Evolutionary conservation across 2,888 invertebrate genomes (phyloP), one percentile per base, ranked within the genome.

Genomic region (Drosophila atripex): DNA sequence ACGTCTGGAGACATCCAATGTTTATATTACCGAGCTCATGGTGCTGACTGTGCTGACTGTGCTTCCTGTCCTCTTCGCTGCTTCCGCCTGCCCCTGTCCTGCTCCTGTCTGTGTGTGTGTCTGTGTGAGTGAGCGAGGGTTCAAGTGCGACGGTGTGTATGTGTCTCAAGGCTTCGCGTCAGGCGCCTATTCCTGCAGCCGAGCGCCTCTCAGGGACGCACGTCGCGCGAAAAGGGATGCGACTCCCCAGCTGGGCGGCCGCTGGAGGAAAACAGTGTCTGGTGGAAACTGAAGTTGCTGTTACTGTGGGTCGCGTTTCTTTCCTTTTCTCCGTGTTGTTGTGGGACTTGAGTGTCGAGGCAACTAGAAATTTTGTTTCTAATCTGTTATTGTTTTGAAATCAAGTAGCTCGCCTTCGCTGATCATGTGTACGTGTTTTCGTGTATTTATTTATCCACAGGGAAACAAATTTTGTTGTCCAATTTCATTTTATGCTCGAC

Each of bases 401-500:
- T 60, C 60, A 52, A 58, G 60, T 49, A 51, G 65, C 65, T 43
- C 35, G 70, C 49, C 59, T 57, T 35, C 23, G 49, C 14, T 5
- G 47, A 38, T 53, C 39, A 43, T 51, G 46, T 51, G 16, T 7
- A n/a, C 9, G n/a, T 46, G n/a, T 16, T 30, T 39, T 41, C 12
- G 49, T 58, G 28, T 49, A 28, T 56, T 25, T 56, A 39, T 77
- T 77, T 69, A 59, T 65, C 74, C 75, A 77, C 85, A 84, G 77
- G 83, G 73, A 80, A 84, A 79, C 73, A 61, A 66, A 63, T 73
- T 80, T 71, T 74, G 45, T 64, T 68, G 73, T 38, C 76, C 72
- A 87, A 85, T 79, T 87, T 85, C 85, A 84, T 85, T 43, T 78
- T 68, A 82, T 76, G 82, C 74, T 84, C 76, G 75, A 82, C 80